Conservation (phyloP, 1,140 invertebrate genomes). For the Akabosia matsudoensis region DNA sequence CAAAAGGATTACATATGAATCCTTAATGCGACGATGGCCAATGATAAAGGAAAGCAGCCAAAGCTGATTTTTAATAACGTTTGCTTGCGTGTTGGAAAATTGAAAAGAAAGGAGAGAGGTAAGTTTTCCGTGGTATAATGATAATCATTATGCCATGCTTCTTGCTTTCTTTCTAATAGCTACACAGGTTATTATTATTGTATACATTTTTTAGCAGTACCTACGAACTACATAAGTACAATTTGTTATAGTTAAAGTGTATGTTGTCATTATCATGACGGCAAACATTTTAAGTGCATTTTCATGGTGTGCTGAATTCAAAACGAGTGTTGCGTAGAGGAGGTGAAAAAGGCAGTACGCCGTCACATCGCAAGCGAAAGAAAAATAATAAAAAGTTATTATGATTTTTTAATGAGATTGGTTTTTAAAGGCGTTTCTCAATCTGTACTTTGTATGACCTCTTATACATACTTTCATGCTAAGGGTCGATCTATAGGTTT, state of each 20-base stretch:
- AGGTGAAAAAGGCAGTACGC: too few relatives aligned
- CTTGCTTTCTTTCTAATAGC: background rate
- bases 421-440: background rate
- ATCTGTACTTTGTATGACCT: too few relatives aligned
- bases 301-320: too few relatives aligned
- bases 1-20: too few relatives aligned
- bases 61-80: background rate
- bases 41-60: background rate
- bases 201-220: background rate
- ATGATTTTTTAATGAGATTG: slow-evolving; percentile 4
- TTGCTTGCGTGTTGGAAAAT: background rate
- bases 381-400: background rate
- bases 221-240: background rate
- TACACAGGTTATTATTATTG: background rate
- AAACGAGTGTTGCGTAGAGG: too few relatives aligned
- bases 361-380: too few relatives aligned
- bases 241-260: background rate
- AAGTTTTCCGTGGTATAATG: background rate
- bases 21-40: background rate
- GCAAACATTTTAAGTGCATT: too few relatives aligned
- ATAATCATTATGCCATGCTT: background rate
- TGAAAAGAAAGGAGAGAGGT: background rate
- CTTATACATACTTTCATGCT: too few relatives aligned
- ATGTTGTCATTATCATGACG: background rate
- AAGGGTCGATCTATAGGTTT: too few relatives aligned